Base-by-base conservation (phyloP, 2,113 vertebrate species). In the Clarias batrachus region DNA sequence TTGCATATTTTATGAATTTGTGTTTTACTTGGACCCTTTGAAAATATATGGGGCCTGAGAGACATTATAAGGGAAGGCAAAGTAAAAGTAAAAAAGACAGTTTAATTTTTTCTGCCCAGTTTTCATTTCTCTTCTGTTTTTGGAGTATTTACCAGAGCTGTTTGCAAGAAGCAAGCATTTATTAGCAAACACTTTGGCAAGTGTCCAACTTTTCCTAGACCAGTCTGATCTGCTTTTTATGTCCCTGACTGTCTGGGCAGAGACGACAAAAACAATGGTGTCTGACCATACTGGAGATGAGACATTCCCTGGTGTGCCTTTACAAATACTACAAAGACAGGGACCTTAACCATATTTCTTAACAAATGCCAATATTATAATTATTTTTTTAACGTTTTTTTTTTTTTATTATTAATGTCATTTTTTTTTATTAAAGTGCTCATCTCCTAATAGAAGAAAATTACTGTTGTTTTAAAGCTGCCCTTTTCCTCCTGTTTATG, bases 1-100 rank as follows among this genome's bases (percentile, higher is more conserved):
- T 95, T 93, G 94, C 94, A 94, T 92, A 94, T 95, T 95, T 94
- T 90, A 92, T 92, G 90, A 89, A 92, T 95, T 92, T 90, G 89
- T 91, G 86, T 90, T 92, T 93, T 91, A 86, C 88, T 93, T 89
- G 73, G 83, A 90, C 81, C 82, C 88, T 92, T 91, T 88, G 79
- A 87, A 83, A 81, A 87, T 68, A 66, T 59, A 66, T 71, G 37
- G 52, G 27, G 52, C 63, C 66, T 57, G 85, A 86, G 86, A 87
- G 56, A 60, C n/a, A 30, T 84, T 86, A 68, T 16, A 23, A 85
- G 90, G 90, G 90, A 92, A 77, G 74, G 25, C 74, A 57, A 77
- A 76, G 41, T 7, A 65, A 86, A 84, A 68, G 27, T 37, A 78
- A 37, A 33, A 63, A 78, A 89, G 85, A 87, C 87, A 86, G 91